Evolutionary conservation across 2,113 vertebrate genomes (phyloP).

Genomic region (Petrocephalus zakoni): DNA sequence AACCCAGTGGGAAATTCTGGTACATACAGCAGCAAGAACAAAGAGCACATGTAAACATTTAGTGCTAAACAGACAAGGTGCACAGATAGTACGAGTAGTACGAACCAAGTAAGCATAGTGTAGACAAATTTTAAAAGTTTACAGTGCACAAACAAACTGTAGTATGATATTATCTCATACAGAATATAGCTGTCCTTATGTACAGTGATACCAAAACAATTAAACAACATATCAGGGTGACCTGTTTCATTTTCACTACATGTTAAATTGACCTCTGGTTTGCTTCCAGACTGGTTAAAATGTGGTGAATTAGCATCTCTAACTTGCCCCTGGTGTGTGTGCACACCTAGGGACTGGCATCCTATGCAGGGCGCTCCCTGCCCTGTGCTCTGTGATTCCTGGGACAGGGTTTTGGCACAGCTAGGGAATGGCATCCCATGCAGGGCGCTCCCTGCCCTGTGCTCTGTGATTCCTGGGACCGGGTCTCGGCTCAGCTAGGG

Average conservation of each 20-base stretch:
- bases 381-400: neutral
- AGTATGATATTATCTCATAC: neutral
- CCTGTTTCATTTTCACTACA: neutral
- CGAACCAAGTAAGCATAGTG: neutral
- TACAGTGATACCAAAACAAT: neutral
- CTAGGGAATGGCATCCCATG: too few relatives aligned
- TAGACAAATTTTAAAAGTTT: neutral
- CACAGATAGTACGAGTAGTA: neutral
- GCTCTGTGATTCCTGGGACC: neutral
- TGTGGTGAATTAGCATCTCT: neutral
- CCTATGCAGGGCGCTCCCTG: neutral
- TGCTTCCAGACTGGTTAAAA: neutral
- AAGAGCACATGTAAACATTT: neutral
- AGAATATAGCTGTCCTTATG: neutral
- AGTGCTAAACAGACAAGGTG: neutral
- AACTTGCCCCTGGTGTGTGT: neutral
- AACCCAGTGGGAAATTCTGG: neutral
- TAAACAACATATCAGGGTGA: neutral
- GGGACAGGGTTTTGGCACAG: neutral
- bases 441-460: neutral
- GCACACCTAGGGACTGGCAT: neutral
- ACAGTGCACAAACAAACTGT: neutral
- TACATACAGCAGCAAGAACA: neutral
- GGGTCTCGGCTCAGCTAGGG: neutral
- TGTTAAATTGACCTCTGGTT: neutral